phyloP scores from a whole-genome alignment of 2,797 vertebrate species.

The Chelon auratus region DNA sequence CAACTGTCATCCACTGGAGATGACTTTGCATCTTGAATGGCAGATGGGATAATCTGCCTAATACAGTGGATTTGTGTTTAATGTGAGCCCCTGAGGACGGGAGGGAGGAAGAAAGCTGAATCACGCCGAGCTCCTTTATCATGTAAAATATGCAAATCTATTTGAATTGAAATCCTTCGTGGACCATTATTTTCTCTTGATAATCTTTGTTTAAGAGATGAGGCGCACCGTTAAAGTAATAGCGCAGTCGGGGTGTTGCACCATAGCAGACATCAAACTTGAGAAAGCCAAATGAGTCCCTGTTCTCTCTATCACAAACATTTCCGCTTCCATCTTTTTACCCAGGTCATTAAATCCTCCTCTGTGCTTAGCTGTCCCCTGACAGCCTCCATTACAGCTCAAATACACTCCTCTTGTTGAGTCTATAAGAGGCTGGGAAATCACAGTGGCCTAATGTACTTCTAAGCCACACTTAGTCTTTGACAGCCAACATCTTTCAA shows the following conservation, averaged over 20 bases:
- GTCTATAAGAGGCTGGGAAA: constrained; percentile 50
- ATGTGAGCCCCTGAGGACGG: constrained; percentile 42
- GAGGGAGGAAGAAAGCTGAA: constrained; percentile 31
- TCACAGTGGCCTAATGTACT: constrained; percentile 51
- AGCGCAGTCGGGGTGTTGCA: background rate
- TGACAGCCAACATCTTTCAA: constrained; percentile 57
- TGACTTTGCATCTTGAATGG: constrained; percentile 77
- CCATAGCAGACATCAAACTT: constrained; percentile 3
- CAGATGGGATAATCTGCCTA: constrained; percentile 75
- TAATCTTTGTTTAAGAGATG: background rate
- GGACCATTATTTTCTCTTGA: background rate
- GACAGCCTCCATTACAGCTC: constrained; percentile 54
- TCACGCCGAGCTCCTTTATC: constrained; percentile 14
- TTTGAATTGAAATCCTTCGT: constrained; percentile 5
- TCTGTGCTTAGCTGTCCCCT: constrained; percentile 39
- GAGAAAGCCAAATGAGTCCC: constrained; percentile 12
- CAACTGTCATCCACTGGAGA: constrained; percentile 61
- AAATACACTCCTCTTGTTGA: constrained; percentile 56
- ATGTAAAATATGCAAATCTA: constrained; percentile 15
- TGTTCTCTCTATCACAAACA: constrained; percentile 21
- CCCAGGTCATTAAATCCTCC: constrained; percentile 28
- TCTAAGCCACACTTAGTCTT: constrained; percentile 55
- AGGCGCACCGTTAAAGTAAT: background rate
- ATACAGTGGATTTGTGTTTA: constrained; percentile 68
- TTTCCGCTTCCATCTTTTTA: constrained; percentile 35